Conservation (phyloP, 2,113 vertebrate species). For the Chaetops frenatus region DNA sequence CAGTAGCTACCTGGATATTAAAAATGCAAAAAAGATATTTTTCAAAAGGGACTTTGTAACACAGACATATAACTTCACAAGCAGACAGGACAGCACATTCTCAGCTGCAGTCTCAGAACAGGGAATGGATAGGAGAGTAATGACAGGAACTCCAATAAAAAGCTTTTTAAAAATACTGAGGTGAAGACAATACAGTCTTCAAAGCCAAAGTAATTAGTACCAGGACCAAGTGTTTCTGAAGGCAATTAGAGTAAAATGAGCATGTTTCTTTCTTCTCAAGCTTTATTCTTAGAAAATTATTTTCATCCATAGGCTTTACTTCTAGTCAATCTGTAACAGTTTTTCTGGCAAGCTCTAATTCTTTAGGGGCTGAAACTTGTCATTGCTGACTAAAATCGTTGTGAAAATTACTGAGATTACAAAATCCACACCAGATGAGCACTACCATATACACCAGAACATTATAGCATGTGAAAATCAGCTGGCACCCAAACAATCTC, state of each 20-base stretch:
- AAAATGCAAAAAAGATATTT: neutral
- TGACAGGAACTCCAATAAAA: neutral
- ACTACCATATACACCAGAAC: neutral
- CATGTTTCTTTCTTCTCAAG: neutral
- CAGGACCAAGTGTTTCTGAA: slow-evolving; percentile 45
- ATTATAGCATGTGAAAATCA: neutral
- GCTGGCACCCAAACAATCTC: neutral
- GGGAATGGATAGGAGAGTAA: neutral
- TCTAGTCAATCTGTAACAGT: neutral
- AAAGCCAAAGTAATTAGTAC: neutral
- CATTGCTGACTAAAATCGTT: neutral
- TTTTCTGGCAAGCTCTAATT: neutral
- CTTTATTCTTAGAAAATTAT: slow-evolving; percentile 26
- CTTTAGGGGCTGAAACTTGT: neutral
- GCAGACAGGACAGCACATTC: neutral
- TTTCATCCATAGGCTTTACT: slow-evolving; percentile 17
- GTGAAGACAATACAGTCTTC: neutral
- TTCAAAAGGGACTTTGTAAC: slow-evolving; percentile 46
- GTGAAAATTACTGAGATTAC: neutral
- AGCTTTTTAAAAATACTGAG: neutral
- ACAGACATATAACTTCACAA: neutral
- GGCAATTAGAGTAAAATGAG: slow-evolving; percentile 39
- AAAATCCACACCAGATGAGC: neutral
- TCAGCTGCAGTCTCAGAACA: neutral
- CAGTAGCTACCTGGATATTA: slow-evolving; percentile 67